Conservation (phyloP, 2,888 invertebrate species). For the Pterobdella sp. region DNA sequence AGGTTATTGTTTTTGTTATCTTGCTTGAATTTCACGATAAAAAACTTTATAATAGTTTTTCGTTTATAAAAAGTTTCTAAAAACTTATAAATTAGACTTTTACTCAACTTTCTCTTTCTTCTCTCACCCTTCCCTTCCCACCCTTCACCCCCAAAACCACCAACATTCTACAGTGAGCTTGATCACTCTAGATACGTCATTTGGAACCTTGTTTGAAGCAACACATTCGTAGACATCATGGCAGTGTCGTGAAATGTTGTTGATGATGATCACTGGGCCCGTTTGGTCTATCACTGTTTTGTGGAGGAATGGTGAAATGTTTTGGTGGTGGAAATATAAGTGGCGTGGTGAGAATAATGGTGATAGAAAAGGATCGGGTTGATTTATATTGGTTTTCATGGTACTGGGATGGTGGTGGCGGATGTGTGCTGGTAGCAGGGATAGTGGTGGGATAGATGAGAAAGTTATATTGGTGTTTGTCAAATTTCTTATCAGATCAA, state of each 20-base stretch:
- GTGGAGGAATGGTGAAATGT: background rate
- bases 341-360: background rate
- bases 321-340: background rate
- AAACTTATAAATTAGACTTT: no score
- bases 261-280: conserved; percentile 65
- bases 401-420: background rate
- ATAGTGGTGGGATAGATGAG: background rate
- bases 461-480: no score
- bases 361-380: background rate
- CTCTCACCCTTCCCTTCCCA: no score
- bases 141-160: no score
- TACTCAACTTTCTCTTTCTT: no score
- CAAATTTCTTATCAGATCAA: no score
- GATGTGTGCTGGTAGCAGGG: background rate
- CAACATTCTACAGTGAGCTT: conserved; percentile 29
- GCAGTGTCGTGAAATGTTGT: conserved; percentile 74
- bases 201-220: conserved; percentile 27
- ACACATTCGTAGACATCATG: conserved; percentile 55
- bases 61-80: no score
- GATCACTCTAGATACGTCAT: conserved; percentile 17
- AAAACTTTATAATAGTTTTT: no score
- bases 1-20: no score
- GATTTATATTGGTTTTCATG: background rate
- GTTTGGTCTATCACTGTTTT: conserved; percentile 57
- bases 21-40: no score